Evolutionary conservation across 2,113 vertebrate species (phyloP).

Genomic region (Bostrychus sinensis): DNA sequence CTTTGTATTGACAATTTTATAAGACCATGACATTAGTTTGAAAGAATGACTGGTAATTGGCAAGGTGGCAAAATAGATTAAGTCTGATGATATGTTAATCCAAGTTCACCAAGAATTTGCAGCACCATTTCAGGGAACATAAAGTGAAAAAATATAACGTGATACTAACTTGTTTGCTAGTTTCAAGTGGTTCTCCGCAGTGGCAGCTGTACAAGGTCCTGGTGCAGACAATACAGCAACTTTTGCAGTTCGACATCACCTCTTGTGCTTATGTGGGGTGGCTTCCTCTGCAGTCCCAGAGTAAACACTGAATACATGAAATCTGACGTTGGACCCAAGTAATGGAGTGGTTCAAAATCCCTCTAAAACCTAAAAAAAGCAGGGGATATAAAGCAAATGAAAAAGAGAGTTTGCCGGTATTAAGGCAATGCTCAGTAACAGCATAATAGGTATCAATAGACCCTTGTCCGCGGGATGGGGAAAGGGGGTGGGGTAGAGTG

Average conservation of each 20-base stretch:
- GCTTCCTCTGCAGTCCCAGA: not conserved
- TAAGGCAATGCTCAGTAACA: conserved; percentile 45
- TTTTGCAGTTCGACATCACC: conserved; percentile 41
- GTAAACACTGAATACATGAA: conserved; percentile 24
- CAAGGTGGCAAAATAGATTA: conserved; percentile 1
- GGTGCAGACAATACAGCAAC: conserved; percentile 54
- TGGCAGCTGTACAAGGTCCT: conserved; percentile 74
- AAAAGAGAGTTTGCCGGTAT: conserved; percentile 20
- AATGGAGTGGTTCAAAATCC: conserved; percentile 9
- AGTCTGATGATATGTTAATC: conserved; percentile 44
- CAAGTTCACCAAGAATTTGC: conserved; percentile 28
- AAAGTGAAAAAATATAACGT: not conserved
- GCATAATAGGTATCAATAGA: conserved; percentile 44
- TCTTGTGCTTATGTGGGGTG: conserved; percentile 12
- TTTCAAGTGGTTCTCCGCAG: conserved; percentile 31
- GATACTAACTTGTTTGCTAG: conserved; percentile 56
- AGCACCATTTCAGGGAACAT: not conserved
- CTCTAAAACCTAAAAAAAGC: conserved; percentile 9
- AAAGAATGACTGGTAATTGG: not conserved
- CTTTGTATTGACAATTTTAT: conserved; percentile 4
- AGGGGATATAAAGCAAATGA: conserved; percentile 25
- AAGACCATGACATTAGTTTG: not conserved
- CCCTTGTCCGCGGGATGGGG: conserved; percentile 39
- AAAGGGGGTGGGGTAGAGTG: not conserved
- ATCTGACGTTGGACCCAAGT: not conserved